Conservation (phyloP, 1,140 invertebrate genomes). For the Lithobius niger region DNA sequence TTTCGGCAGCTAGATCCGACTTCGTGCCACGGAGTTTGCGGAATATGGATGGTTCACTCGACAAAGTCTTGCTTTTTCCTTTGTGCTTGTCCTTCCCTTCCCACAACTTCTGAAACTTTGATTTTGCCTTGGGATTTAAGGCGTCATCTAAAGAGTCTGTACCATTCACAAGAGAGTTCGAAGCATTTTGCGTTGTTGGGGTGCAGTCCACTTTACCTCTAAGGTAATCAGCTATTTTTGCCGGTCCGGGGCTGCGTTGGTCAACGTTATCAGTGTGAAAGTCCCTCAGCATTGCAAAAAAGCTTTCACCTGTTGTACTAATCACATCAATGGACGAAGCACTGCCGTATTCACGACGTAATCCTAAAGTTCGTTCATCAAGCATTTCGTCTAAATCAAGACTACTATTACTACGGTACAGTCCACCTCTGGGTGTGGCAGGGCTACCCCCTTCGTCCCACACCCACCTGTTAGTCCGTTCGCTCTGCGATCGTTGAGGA, state of each 20-base stretch:
- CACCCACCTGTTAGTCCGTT: slow-evolving; percentile 7
- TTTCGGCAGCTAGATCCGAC: slow-evolving; percentile 20
- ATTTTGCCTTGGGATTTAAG: slow-evolving; percentile 55
- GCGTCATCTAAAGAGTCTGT: slow-evolving; percentile 22
- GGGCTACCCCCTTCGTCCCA: slow-evolving; percentile 6
- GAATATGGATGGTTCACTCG: slow-evolving; percentile 28
- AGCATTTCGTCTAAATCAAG: slow-evolving; percentile 43
- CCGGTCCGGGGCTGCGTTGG: slow-evolving; percentile 45
- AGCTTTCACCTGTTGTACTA: slow-evolving; percentile 43
- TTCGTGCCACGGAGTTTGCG: slow-evolving; percentile 29
- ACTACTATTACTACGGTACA: slow-evolving; percentile 51
- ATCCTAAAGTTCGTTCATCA: slow-evolving; percentile 12
- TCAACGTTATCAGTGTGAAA: slow-evolving; percentile 45
- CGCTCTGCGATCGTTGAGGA: slow-evolving; percentile 13
- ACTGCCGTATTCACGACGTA: slow-evolving; percentile 44
- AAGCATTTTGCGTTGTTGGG: slow-evolving; percentile 22
- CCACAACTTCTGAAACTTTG: slow-evolving; percentile 57
- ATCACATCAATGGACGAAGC: slow-evolving; percentile 54
- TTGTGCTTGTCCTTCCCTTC: slow-evolving; percentile 33
- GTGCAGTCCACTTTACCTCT: slow-evolving; percentile 31
- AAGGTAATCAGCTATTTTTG: slow-evolving; percentile 42
- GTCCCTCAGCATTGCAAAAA: slow-evolving; percentile 62
- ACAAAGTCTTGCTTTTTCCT: slow-evolving; percentile 26
- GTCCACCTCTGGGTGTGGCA: slow-evolving; percentile 11
- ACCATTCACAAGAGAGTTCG: slow-evolving; percentile 28